Percentiles rank a stretch among this genome's conserved stretches.
Conservation (phyloP, 1,140 invertebrate species). For the Cataglyphis hispanica region DNA sequence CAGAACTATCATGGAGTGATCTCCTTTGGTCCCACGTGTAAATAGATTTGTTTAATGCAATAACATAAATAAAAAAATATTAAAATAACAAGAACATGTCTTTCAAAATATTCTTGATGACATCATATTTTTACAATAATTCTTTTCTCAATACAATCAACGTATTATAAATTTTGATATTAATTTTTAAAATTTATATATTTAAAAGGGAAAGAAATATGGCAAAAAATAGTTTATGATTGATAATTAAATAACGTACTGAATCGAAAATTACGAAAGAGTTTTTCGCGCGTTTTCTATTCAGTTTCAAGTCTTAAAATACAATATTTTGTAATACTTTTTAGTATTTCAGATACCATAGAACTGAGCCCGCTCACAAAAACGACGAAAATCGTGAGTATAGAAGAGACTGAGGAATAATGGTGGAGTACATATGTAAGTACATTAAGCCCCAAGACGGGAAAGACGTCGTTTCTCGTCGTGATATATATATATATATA, state of each 20-base stretch:
- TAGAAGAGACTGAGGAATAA: constrained; percentile 36
- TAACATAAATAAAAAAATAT: too few species aligned
- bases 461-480: not conserved
- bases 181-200: constrained; percentile 3
- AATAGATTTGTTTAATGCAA: not conserved
- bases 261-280: not conserved
- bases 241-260: not conserved
- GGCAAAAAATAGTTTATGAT: too few species aligned
- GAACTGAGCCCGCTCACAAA: constrained; percentile 23
- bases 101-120: too few species aligned
- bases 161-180: not conserved
- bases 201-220: constrained; percentile 1
- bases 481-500: not conserved
- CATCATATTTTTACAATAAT: not conserved
- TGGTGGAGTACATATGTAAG: constrained; percentile 33
- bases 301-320: not conserved
- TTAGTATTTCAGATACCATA: not conserved
- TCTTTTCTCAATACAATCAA: not conserved
- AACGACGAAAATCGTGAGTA: constrained; percentile 17
- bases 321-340: not conserved
- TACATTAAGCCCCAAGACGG: constrained; percentile 34
- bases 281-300: not conserved
- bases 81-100: too few species aligned
- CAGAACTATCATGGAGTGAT: not conserved
- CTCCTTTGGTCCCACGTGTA: constrained; percentile 4